Percentiles rank a stretch among this genome's conserved stretches.
These are phyloP conservation scores for Chalcosyrphus nemorum DNA, from an alignment of 2,888 invertebrate genomes.

Conservation along the genomic window DNA sequence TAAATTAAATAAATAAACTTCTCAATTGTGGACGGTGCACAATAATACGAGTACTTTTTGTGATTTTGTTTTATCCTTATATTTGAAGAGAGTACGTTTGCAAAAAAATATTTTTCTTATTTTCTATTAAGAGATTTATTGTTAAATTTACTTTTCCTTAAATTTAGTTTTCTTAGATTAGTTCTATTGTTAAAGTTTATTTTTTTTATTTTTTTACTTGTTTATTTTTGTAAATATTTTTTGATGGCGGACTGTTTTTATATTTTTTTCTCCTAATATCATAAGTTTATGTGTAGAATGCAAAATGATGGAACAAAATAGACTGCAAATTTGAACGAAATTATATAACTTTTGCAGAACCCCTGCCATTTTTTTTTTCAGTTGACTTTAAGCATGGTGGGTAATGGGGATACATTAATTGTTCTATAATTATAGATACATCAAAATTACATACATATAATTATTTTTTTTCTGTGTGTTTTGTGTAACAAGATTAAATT, in stretches of 20 bases:
- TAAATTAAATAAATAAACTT: conserved; percentile 13
- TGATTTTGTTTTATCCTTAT: conserved; percentile 21
- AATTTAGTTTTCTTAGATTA: conserved; percentile 39
- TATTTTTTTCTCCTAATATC: neutral
- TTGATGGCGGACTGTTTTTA: conserved; percentile 53
- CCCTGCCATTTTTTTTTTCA: conserved; percentile 4
- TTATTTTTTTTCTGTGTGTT: conserved; percentile 6
- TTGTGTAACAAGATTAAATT: conserved; percentile 37
- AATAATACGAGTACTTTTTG: conserved; percentile 53
- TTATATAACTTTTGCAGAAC: conserved; percentile 8
- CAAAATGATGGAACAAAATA: neutral
- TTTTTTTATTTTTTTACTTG: neutral
- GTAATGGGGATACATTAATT: conserved; percentile 15
- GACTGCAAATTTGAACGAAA: neutral
- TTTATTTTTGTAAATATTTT: conserved; percentile 32
- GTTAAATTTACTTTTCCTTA: conserved; percentile 26
- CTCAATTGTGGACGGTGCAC: conserved; percentile 65
- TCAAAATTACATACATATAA: conserved; percentile 48
- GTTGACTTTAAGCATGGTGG: conserved; percentile 18
- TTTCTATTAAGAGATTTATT: conserved; percentile 34
- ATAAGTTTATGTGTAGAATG: neutral
- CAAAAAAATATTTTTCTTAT: conserved; percentile 10
- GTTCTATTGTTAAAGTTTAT: conserved; percentile 39
- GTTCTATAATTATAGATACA: conserved; percentile 43
- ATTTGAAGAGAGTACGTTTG: conserved; percentile 39